A percentile compares a stretch with the other conserved stretches of the same genome.
Evolutionary conservation across 2,888 invertebrate species (phyloP).

Genomic region (Synanthedon formicaeformis): DNA sequence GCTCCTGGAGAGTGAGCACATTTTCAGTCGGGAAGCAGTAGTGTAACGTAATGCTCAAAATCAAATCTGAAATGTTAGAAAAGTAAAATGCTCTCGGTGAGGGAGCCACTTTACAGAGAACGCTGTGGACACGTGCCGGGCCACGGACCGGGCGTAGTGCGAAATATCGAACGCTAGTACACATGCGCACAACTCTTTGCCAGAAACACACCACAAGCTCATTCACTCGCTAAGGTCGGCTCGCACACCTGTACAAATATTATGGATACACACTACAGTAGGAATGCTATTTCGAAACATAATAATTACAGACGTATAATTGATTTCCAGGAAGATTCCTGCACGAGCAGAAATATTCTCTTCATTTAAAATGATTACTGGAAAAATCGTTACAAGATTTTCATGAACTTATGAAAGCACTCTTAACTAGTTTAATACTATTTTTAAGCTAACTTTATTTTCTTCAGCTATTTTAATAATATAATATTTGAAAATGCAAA

Average conservation of each 20-base stretch:
- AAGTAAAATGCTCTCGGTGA: no score
- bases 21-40: no score
- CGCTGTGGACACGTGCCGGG: conserved; percentile 43
- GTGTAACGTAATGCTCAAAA: no score
- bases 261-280: conserved; percentile 45
- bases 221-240: conserved; percentile 47
- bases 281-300: conserved; percentile 39
- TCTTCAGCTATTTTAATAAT: no score
- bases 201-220: conserved; percentile 32
- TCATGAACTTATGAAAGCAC: no score
- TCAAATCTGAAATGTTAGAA: no score
- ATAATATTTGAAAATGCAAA: no score
- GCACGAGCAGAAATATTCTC: neutral
- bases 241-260: conserved; percentile 64
- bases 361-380: neutral
- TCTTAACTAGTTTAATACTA: no score
- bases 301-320: conserved; percentile 21
- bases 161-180: conserved; percentile 59
- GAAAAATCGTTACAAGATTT: no score
- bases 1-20: no score
- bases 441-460: no score
- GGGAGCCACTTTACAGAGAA: neutral
- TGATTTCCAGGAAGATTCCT: neutral
- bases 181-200: conserved; percentile 52
- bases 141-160: conserved; percentile 53